Evolutionary conservation across 2,797 vertebrate genomes (phyloP).

Genomic region (Ispidina lecontei): DNA sequence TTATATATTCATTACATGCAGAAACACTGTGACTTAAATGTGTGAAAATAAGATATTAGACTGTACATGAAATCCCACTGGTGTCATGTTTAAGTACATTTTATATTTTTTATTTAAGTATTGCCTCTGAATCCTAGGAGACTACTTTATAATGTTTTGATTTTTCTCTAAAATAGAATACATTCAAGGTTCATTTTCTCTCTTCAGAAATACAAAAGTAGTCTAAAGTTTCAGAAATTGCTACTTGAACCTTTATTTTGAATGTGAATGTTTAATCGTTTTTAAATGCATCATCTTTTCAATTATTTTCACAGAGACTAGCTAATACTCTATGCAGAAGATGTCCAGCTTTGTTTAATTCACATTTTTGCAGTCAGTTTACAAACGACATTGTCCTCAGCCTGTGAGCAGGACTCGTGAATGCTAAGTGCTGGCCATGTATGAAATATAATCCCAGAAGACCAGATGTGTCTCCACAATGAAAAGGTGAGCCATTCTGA

Average conservation of each 20-base stretch:
- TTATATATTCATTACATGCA: background rate
- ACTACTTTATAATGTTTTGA: background rate
- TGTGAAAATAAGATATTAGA: background rate
- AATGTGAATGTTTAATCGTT: background rate
- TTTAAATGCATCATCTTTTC: background rate
- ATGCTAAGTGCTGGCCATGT: background rate
- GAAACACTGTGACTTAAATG: background rate
- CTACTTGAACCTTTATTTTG: background rate
- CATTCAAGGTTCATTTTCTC: background rate
- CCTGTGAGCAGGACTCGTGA: background rate
- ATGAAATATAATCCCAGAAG: background rate
- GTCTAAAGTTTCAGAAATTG: background rate
- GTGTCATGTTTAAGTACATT: background rate
- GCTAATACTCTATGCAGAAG: background rate
- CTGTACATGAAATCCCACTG: background rate
- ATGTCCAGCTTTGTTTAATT: background rate
- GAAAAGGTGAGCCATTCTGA: conserved; percentile 8
- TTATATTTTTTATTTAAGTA: background rate
- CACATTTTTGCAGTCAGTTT: background rate
- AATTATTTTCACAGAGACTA: background rate
- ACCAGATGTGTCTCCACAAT: background rate
- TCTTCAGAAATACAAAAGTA: background rate
- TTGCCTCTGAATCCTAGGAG: background rate
- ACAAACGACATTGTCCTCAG: background rate
- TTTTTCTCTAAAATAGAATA: background rate